Base-by-base conservation (phyloP, 2,888 invertebrate genomes). In the Zygogramma bicolorata region DNA sequence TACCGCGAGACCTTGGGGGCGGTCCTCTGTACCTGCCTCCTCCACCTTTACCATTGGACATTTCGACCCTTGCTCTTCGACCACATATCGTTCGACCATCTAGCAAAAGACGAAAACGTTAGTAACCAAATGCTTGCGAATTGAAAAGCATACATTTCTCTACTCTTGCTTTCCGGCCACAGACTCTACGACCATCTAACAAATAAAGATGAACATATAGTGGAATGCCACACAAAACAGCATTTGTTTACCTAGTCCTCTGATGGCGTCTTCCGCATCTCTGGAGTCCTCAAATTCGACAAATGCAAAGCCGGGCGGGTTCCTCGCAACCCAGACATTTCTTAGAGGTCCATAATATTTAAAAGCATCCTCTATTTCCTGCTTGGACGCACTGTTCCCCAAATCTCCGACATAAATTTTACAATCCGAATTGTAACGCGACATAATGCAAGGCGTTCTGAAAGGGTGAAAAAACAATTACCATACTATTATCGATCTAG, bases 381-480 rank as follows among this genome's bases (percentile, higher is more conserved):
- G 94, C 87, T 96, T 95, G 13, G 96, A 95, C 5, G 96, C 96
- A 83, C 95, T 96, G 80, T 94, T 95, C 6, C 96, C 96, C 76
- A 97, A 89, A 85, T 97, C 97, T 20, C 97, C 97, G 27, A 97
- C 95, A 85, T 97, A 97, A 0, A 97, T 96, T 88, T 97, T 97
- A 88, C 96, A 96, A 88, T 97, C 97, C 68, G 92, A 91, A 63
- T 71, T 74, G 85, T 94, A 93, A 71, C 94, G 91, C 78, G 94
- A 93, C 93, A 94, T 94, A 85, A 88, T 88, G 20, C 25, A n/a
- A 8, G n/a, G 5, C 18, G 13, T 20, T 18, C 60, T 60, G 31
- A 31, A 60, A 59, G 22, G 46, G 27, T n/a, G 13, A 15, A 6
- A 58, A 70, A 74, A 72, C 60, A 76, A 53, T 67, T 49, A 59